Evolutionary conservation across 2,888 invertebrate genomes (phyloP).

Genomic region (Hedychridium roseum): DNA sequence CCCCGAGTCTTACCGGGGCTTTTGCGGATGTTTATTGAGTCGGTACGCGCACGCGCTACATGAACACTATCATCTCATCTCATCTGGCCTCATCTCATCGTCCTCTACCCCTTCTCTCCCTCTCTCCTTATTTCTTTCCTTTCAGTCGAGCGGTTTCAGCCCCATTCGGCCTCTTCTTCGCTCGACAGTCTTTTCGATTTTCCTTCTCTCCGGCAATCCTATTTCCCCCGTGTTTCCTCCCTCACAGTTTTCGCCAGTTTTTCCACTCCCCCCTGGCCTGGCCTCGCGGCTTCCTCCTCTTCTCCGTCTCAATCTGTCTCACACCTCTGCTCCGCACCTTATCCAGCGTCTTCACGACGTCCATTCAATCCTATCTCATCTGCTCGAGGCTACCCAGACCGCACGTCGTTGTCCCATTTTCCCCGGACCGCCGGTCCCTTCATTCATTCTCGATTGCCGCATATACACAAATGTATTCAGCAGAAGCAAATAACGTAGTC

Average conservation of each 20-base stretch:
- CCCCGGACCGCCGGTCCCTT: conserved; percentile 11
- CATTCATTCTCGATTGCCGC: conserved; percentile 24
- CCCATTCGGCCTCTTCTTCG: conserved; percentile 1
- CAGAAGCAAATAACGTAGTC: not conserved
- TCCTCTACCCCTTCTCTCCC: not conserved
- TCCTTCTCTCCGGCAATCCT: conserved; percentile 6
- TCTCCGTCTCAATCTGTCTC: conserved; percentile 7
- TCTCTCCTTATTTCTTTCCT: not conserved
- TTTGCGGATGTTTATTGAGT: conserved; percentile 63
- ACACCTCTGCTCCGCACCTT: conserved; percentile 18
- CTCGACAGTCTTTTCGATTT: conserved; percentile 20
- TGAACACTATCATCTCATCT: conserved; percentile 47
- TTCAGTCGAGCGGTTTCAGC: not conserved
- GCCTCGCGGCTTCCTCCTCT: conserved; percentile 10
- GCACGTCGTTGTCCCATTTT: conserved; percentile 23
- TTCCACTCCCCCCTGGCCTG: conserved; percentile 3
- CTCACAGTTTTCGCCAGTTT: conserved; percentile 1
- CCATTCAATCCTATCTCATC: conserved; percentile 43
- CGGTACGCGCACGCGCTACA: conserved; percentile 54
- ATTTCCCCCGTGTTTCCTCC: conserved; percentile 1
- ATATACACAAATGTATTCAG: not conserved
- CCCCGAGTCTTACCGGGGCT: conserved; percentile 56
- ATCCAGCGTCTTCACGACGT: conserved; percentile 32
- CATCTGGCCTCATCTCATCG: conserved; percentile 41
- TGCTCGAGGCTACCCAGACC: conserved; percentile 22